These are phyloP conservation scores for Drosophila punjabiensis DNA, from an alignment of 1,140 invertebrate species.

Conservation along the genomic window DNA sequence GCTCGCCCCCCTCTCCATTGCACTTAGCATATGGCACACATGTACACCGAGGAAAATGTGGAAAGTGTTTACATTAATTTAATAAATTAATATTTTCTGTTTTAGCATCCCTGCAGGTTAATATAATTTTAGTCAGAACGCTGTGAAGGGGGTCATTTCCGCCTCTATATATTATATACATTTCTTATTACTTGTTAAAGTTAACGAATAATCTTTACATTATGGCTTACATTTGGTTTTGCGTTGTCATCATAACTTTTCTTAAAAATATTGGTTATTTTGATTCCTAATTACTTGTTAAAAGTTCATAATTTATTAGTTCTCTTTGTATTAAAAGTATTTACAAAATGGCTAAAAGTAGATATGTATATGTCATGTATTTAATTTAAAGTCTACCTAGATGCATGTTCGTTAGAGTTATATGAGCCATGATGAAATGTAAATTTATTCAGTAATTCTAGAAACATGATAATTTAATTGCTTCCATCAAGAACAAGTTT, in stretches of 20 bases:
- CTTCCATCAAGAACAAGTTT: neutral
- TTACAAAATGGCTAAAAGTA: too few species aligned
- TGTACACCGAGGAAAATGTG: neutral
- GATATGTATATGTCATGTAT: too few species aligned
- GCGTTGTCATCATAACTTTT: too few species aligned
- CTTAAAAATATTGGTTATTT: too few species aligned
- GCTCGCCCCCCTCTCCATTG: neutral
- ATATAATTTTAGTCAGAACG: neutral
- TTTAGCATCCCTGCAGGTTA: too few species aligned
- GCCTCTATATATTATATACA: neutral
- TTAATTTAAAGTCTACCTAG: neutral
- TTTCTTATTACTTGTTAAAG: neutral
- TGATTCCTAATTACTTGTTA: too few species aligned
- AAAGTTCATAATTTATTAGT: too few species aligned
- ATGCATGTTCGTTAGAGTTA: neutral
- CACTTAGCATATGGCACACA: neutral
- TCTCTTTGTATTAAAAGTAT: too few species aligned
- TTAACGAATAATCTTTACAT: too few species aligned
- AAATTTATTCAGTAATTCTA: neutral
- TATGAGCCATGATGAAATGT: neutral
- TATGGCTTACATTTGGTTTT: too few species aligned
- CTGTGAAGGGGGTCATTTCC: neutral
- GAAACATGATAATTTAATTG: neutral
- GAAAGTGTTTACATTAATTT: too few species aligned
- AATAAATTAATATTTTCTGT: neutral